Base-by-base conservation (phyloP, 2,113 vertebrate species). In the Xiphias gladius region DNA sequence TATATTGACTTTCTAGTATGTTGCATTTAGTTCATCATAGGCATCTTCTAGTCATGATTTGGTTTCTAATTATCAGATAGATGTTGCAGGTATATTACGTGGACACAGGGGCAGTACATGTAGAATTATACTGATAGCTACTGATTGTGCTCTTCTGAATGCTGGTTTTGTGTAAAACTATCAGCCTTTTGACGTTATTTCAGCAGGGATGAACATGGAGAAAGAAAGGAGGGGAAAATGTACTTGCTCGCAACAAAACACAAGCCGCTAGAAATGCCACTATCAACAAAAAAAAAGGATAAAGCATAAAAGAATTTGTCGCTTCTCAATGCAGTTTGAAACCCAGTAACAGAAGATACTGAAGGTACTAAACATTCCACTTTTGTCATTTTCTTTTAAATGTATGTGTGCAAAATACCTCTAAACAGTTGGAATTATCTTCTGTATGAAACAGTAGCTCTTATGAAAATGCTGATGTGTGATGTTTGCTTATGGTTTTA, bases 331-430 rank as follows among this genome's bases (percentile, higher is more conserved):
- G 91, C 94, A 94, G 89, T 88, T 84, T 81, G 76, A 90, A 88
- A 76, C 69, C 66, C 76, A 80, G 89, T 82, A 82, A 91, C 13
- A 85, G 87, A 92, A 87, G 76, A 89, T 84, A 71, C 86, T 68
- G 80, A 91, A 67, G 81, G 83, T 88, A 94, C 89, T 86, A 83
- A 85, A 94, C 91, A 95, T 95, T 95, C 93, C 91, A 94, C 88
- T 91, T 89, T 86, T 88, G 59, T 84, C 48, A 63, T 84, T 82
- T 91, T 87, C 58, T 90, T 93, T 90, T 37, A 76, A 83, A 76
- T 73, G 78, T 93, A 80, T 85, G 86, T 92, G 89, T 93, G 88
- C 90, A 91, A 89, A 94, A 92, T 87, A 92, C 87, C 91, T 93
- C 86, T 87, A 81, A 81, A 89, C 90, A 85, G 82, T 87, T 89